Evolutionary conservation across 2,797 vertebrate genomes (phyloP).

Genomic region (Rhinatrema bivittatum): DNA sequence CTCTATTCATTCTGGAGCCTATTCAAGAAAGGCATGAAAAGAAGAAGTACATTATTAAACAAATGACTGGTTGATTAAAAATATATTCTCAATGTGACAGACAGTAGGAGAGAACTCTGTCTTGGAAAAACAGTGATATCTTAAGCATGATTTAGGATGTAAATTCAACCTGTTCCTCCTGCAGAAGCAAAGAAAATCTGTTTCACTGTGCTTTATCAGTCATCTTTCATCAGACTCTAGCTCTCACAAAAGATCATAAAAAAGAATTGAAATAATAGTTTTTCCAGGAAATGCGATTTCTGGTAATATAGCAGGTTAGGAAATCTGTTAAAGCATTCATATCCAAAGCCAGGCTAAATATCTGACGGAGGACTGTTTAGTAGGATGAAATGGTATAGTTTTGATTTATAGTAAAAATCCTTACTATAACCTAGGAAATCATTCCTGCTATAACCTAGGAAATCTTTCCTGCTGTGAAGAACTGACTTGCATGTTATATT

Average conservation of each 20-base stretch:
- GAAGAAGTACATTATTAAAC: too few species aligned
- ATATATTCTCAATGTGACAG: too few species aligned
- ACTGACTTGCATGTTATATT: too few species aligned
- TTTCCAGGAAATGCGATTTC: constrained; percentile 39
- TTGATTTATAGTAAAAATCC: background rate
- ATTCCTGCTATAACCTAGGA: too few species aligned
- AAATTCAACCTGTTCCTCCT: background rate
- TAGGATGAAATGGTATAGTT: constrained; percentile 21
- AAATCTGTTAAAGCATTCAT: constrained; percentile 36
- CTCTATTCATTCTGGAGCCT: too few species aligned
- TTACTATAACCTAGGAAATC: too few species aligned
- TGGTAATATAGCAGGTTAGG: constrained; percentile 23
- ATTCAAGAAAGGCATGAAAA: too few species aligned
- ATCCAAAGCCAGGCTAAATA: constrained; percentile 30
- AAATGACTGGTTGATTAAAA: too few species aligned
- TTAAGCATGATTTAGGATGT: background rate
- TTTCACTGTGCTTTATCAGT: background rate
- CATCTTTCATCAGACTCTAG: constrained; percentile 19
- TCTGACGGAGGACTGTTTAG: constrained; percentile 21
- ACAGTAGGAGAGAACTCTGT: background rate
- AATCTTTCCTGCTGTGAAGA: too few species aligned
- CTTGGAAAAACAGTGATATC: background rate
- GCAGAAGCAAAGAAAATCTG: background rate
- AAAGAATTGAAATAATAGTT: constrained; percentile 32
- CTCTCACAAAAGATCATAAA: constrained; percentile 33